Evolutionary conservation across 2,888 invertebrate genomes (phyloP), one percentile per base, ranked within the genome.

Genomic region (Elmis aenea): DNA sequence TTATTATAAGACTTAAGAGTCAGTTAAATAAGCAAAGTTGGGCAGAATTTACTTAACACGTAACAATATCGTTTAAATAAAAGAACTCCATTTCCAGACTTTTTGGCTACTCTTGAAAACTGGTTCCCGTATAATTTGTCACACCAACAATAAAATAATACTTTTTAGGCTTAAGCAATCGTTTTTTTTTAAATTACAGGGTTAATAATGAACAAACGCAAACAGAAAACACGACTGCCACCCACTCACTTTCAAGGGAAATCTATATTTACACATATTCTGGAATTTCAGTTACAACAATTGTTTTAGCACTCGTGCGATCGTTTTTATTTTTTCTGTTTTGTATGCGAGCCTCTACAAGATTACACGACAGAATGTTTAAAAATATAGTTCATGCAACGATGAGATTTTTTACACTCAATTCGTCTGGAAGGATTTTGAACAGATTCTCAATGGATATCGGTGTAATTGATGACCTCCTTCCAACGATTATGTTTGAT

Each of bases 391-490:
- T 82, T 6, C 66, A 75, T 20, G 75, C 80, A 1, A 77, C 79
- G 0, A 78, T 83, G 69, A 63, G 69, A 34, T 85, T 85, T 60
- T 85, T 85, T 61, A 81, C 83, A 52, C 73, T 69, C 0, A 84
- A 84, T 58, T 76, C 81, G 1, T 72, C 75, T 2, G 77, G 77
- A 2, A 67, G 75, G 23, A 76, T 85, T 42, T 64, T 85, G 23
- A 84, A 84, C 62, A 67, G 85, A 29, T 84, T 85, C 61, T 78
- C 83, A 2, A 84, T 83, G 58, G 85, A 85, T 58, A 75, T 82
- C 60, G 82, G 75, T 1, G 63, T 73, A 0, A 68, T 76, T 13
- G 77, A 77, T 53, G 76, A 76, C 52, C 38, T 68, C 3, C 52
- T 77, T 21, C 74, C 76, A 0, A 52, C 57, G 13, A 70, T 71